These are phyloP conservation scores for Danio rerio DNA, from an alignment of 2,113 vertebrate species.

Conservation along the genomic window DNA sequence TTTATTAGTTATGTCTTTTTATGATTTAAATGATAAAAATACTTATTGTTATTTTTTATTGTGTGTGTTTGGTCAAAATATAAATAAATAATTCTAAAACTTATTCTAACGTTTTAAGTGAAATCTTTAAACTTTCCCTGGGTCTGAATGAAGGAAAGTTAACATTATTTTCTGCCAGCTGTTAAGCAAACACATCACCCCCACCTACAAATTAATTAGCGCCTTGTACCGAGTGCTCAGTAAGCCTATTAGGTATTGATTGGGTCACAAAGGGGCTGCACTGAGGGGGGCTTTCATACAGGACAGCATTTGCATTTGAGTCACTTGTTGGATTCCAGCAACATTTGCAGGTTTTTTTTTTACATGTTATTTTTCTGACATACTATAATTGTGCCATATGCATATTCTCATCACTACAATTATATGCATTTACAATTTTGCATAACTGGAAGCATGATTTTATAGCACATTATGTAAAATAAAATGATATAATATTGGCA, in stretches of 20 bases:
- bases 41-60: background rate
- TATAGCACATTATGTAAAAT: too few relatives aligned
- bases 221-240: conserved; percentile 3
- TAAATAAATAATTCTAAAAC: background rate
- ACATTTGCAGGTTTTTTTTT: background rate
- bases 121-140: background rate
- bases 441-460: too few relatives aligned
- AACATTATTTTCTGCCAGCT: conserved; percentile 22
- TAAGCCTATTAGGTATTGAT: conserved; percentile 21
- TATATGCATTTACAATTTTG: too few relatives aligned
- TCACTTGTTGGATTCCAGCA: background rate
- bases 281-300: background rate
- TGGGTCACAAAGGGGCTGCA: background rate
- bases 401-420: too few relatives aligned
- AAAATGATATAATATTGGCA: too few relatives aligned
- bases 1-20: background rate
- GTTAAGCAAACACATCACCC: conserved; percentile 2
- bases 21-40: conserved; percentile 37
- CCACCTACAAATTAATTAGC: background rate
- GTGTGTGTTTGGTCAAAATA: background rate
- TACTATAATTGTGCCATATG: too few relatives aligned
- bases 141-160: background rate
- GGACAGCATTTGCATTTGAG: background rate
- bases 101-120: background rate
- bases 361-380: background rate